These are phyloP conservation scores for Sitobion miscanthi DNA, from an alignment of 1,140 invertebrate species.

Conservation along the genomic window DNA sequence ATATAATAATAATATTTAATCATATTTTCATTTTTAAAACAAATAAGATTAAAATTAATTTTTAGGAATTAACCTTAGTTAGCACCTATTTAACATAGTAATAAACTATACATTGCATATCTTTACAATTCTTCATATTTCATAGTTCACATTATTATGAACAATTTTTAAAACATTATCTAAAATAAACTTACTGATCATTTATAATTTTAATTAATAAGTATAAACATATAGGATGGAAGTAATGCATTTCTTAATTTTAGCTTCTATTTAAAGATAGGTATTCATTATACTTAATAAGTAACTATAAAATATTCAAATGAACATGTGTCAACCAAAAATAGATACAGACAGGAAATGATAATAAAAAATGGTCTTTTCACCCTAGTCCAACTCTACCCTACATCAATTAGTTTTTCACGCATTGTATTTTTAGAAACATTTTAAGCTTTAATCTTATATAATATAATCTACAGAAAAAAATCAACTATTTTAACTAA, in stretches of 20 bases:
- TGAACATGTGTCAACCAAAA: slow-evolving; percentile 38
- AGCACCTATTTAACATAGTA: too few relatives aligned
- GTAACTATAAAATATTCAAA: neutral
- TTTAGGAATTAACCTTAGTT: too few relatives aligned
- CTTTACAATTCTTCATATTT: too few relatives aligned
- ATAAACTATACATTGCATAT: too few relatives aligned
- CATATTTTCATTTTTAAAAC: too few relatives aligned
- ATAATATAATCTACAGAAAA: neutral
- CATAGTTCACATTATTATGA: too few relatives aligned
- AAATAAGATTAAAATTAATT: too few relatives aligned
- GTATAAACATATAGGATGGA: neutral
- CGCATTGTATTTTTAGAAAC: neutral
- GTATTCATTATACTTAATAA: neutral
- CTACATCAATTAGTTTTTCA: neutral
- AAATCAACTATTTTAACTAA: neutral
- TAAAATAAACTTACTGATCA: neutral
- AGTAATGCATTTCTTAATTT: neutral
- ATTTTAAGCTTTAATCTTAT: neutral
- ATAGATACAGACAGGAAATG: slow-evolving; percentile 50
- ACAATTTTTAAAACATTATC: neutral
- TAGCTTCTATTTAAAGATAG: too few relatives aligned
- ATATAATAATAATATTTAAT: too few relatives aligned
- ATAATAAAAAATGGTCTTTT: neutral
- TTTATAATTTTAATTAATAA: neutral
- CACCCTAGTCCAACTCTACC: neutral